Base-by-base conservation (phyloP, 2,888 invertebrate species). In the Chrysolina americana region DNA sequence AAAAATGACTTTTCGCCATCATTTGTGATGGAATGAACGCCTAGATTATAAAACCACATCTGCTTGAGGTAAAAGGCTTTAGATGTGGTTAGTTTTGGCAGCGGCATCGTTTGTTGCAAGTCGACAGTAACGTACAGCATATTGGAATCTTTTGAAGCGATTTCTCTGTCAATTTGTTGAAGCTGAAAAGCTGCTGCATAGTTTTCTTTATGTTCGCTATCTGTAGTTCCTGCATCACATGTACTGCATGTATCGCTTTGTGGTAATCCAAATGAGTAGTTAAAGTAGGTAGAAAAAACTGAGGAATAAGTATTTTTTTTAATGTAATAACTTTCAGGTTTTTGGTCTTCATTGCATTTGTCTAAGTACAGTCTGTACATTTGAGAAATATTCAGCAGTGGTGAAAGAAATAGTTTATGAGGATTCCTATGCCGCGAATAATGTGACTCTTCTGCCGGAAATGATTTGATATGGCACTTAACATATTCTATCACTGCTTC, bases 21-120 rank as follows among this genome's bases (percentile, higher is more conserved):
- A 3, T 47, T 53, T 21, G 76, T 70, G 9, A 77, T 59, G 9
- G 36, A 50, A 53, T 81, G 79, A 13, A 80, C 77, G 15, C 77
- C 74, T 48, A 80, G 70, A 62, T 80, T 79, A n/a, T n/a, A n/a
- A 15, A 79, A 75, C 79, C 81, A 82, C 64, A 81, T 70, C 76
- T 82, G 80, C 2, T 79, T 11, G 2, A 79, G 65, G 53, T 80
- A 79, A 70, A 81, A 81, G 10, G 81, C 77, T 56, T 80, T 77
- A 19, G 70, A 76, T 17, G 79, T 79, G 5, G 76, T 75, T 9
- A 80, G 62, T 72, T 77, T 80, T 10, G 79, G 79, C n/a, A 50
- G 9, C 1, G 50, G 80, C 75, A 79, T 76, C 0, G 80, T 81
- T 74, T 81, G 79, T 65, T 80, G 81, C 11, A 79, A 41, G 50